Conservation (phyloP, 2,888 invertebrate genomes). For the Eristalinus aeneus region DNA sequence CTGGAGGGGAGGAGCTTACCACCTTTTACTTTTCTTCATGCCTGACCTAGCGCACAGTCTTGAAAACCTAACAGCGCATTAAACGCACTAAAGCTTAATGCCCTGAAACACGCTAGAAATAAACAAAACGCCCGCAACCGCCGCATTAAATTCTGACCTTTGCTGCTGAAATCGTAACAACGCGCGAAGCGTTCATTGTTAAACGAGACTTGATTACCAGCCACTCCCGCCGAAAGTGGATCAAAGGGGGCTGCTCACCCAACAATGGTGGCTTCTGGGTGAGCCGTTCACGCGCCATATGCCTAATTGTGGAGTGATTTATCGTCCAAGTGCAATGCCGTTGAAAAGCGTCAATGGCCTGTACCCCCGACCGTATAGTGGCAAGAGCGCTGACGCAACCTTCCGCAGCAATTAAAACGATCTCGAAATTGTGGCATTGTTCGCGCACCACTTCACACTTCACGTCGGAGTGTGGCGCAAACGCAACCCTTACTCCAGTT, state of each 20-base stretch:
- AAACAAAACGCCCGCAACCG: neutral
- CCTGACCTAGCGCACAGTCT: slow-evolving; percentile 32
- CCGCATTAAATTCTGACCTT: slow-evolving; percentile 42
- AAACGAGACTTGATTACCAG: slow-evolving; percentile 27
- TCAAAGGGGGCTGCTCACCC: slow-evolving; percentile 22
- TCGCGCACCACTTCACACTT: slow-evolving; percentile 24
- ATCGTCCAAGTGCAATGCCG: slow-evolving; percentile 16
- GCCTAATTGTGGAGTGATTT: slow-evolving; percentile 41
- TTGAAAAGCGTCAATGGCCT: neutral
- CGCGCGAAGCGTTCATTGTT: slow-evolving; percentile 45
- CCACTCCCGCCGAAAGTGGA: slow-evolving; percentile 24
- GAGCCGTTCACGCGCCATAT: slow-evolving; percentile 15
- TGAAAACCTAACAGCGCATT: slow-evolving; percentile 13
- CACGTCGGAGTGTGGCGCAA: neutral
- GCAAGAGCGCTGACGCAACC: slow-evolving; percentile 33
- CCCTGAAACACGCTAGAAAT: slow-evolving; percentile 19
- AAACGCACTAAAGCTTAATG: neutral
- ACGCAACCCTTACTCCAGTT: neutral
- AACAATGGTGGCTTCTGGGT: neutral
- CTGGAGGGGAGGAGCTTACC: neutral
- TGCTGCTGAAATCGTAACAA: slow-evolving; percentile 41
- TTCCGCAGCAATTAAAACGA: slow-evolving; percentile 16
- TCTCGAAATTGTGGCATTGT: slow-evolving; percentile 22
- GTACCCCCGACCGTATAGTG: neutral
- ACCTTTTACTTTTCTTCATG: slow-evolving; percentile 19